These are phyloP conservation scores for Chloroclystis v-ata DNA, from an alignment of 2,888 invertebrate species.

Conservation along the genomic window DNA sequence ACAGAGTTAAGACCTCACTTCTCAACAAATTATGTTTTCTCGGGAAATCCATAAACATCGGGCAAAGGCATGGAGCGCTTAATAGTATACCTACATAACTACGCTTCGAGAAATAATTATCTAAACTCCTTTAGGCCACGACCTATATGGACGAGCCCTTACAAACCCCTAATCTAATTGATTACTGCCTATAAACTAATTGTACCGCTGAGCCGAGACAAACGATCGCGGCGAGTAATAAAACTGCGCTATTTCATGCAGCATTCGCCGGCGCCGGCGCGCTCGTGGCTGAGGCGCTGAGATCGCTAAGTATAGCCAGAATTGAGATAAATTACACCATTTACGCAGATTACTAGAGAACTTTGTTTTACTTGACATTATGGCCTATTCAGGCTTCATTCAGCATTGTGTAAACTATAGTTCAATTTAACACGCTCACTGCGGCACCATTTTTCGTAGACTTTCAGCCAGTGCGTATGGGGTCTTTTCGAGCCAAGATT, in stretches of 20 bases:
- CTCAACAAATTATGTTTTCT: too few species aligned
- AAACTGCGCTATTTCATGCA: slow-evolving; percentile 25
- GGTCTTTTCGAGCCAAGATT: too few species aligned
- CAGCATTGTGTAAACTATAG: too few species aligned
- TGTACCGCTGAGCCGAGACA: slow-evolving; percentile 18
- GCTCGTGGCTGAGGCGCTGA: background rate
- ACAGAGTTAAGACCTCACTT: too few species aligned
- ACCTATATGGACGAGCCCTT: background rate
- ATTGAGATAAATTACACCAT: slow-evolving; percentile 15
- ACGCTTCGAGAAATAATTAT: too few species aligned
- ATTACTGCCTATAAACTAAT: slow-evolving; percentile 27
- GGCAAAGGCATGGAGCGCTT: too few species aligned
- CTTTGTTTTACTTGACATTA: slow-evolving; percentile 7
- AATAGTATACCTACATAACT: too few species aligned
- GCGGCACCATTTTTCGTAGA: too few species aligned
- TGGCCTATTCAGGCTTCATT: background rate
- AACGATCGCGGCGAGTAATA: slow-evolving; percentile 19
- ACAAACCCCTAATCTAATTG: slow-evolving; percentile 20
- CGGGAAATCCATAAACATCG: too few species aligned
- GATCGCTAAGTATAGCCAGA: slow-evolving; percentile 10
- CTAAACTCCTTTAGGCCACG: too few species aligned
- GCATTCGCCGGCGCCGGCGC: slow-evolving; percentile 6
- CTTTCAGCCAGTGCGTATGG: too few species aligned
- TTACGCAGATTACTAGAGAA: slow-evolving; percentile 12
- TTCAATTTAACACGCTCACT: background rate